Evolutionary conservation across 2,113 vertebrate species (phyloP).

Genomic region (Burhinus oedicnemus): DNA sequence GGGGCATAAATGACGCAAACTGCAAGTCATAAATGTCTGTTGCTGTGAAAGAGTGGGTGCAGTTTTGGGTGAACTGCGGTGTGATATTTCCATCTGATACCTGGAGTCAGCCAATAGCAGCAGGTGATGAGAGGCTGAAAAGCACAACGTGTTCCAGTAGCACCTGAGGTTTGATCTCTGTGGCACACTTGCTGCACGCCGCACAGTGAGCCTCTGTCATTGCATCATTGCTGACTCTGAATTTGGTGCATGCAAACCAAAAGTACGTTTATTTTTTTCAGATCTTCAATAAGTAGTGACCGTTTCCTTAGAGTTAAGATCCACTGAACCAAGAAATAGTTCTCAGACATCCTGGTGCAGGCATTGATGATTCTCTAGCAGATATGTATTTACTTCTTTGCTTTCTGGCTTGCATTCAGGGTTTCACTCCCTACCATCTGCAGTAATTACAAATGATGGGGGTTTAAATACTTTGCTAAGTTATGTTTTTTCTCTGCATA

Average conservation of each 20-base stretch:
- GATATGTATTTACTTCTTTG: not conserved
- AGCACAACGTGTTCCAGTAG: conserved; percentile 58
- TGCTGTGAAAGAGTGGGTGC: conserved; percentile 36
- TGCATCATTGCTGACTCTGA: not conserved
- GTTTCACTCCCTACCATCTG: not conserved
- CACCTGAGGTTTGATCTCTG: conserved; percentile 58
- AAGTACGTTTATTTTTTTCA: not conserved
- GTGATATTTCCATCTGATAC: conserved; percentile 71
- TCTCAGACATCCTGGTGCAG: not conserved
- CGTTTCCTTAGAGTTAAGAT: not conserved
- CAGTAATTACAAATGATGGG: not conserved
- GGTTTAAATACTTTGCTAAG: not conserved
- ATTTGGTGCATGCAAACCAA: not conserved
- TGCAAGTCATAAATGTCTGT: conserved; percentile 29
- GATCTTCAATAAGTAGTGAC: not conserved
- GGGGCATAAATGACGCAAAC: conserved; percentile 42
- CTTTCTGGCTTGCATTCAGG: not conserved
- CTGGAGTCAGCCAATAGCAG: conserved; percentile 57
- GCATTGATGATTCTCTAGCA: not conserved
- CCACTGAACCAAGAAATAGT: not conserved
- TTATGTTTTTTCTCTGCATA: not conserved
- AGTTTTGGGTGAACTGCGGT: conserved; percentile 54
- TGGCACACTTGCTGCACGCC: not conserved
- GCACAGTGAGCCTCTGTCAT: not conserved
- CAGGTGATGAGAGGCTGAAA: not conserved